These are phyloP conservation scores for Bucorvus abyssinicus DNA, from an alignment of 2,797 vertebrate species.

Conservation along the genomic window DNA sequence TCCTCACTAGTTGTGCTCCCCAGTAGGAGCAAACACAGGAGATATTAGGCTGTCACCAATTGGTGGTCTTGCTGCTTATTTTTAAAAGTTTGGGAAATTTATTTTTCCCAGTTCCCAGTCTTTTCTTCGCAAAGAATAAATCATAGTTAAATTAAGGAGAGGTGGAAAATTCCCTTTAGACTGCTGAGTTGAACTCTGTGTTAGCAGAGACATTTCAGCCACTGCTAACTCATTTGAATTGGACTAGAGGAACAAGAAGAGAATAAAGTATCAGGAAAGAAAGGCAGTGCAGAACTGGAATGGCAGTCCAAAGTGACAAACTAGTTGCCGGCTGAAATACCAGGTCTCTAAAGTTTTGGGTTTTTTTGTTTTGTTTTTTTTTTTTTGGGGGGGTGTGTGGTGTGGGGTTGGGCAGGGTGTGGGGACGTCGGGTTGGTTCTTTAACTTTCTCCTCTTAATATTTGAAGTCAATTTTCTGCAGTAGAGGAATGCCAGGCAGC, in stretches of 20 bases:
- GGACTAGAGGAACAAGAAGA: not conserved
- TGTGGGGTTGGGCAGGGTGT: too few species aligned
- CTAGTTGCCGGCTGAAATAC: not conserved
- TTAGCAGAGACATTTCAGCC: not conserved
- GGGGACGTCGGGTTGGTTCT: too few species aligned
- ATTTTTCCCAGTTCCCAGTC: not conserved
- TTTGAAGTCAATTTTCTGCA: not conserved
- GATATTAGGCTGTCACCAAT: not conserved
- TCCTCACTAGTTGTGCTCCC: not conserved
- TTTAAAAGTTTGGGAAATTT: not conserved
- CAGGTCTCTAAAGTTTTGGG: not conserved
- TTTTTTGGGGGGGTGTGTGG: too few species aligned
- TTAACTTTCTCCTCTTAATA: not conserved
- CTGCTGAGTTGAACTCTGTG: accelerated
- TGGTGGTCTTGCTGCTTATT: not conserved
- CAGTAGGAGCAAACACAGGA: not conserved
- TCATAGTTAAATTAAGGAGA: not conserved
- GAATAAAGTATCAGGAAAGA: not conserved
- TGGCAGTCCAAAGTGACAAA: not conserved
- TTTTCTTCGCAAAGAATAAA: not conserved
- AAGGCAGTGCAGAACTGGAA: not conserved
- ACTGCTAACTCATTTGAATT: not conserved
- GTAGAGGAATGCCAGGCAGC: not conserved
- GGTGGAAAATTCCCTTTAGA: not conserved
- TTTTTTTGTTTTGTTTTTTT: not conserved